phyloP scores from a whole-genome alignment of 2,888 invertebrate genomes.

The Taphrorychus bicolor region DNA sequence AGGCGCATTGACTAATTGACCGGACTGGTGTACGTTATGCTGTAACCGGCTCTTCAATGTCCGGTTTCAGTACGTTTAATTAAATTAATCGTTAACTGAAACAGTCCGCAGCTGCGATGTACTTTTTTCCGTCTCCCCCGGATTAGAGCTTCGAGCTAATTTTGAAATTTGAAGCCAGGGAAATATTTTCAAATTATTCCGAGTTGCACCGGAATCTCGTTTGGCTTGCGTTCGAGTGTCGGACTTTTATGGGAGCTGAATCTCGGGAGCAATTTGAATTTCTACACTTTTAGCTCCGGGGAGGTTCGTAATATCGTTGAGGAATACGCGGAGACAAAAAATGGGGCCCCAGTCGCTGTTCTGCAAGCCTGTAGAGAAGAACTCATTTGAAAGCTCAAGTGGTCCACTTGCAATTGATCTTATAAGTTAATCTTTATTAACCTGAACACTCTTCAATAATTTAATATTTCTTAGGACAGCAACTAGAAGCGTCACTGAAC shows the following conservation, averaged over 20 bases:
- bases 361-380: no score
- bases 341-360: no score
- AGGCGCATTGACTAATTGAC: not conserved
- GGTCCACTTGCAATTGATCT: no score
- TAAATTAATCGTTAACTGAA: not conserved
- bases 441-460: no score
- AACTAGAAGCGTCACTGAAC: no score
- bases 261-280: not conserved
- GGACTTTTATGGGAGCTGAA: not conserved
- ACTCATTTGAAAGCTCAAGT: no score
- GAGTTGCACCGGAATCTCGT: not conserved
- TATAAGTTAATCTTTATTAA: no score
- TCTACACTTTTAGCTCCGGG: not conserved
- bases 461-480: no score
- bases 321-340: not conserved
- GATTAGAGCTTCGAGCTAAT: not conserved
- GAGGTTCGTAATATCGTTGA: not conserved
- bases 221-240: not conserved
- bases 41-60: not conserved
- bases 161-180: not conserved
- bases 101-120: not conserved
- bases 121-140: not conserved
- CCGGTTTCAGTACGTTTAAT: not conserved
- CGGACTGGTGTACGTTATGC: not conserved
- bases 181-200: not conserved